Evolutionary conservation across 2,113 vertebrate genomes (phyloP).

Genomic region (Prionailurus bengalensis): DNA sequence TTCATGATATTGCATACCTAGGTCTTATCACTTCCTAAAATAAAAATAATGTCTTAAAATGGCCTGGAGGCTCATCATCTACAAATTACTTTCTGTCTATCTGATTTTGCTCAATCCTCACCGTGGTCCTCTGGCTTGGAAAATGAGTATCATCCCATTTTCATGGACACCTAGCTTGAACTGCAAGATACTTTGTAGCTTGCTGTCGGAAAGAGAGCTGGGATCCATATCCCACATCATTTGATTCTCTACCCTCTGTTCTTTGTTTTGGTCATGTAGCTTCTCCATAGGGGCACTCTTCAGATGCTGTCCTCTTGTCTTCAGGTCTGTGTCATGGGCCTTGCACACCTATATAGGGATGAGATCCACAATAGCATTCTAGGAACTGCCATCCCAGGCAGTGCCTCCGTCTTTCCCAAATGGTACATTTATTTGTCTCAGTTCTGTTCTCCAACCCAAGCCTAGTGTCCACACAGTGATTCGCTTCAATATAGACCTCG

Average conservation of each 20-base stretch:
- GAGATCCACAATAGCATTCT: background rate
- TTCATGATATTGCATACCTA: background rate
- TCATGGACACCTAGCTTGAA: background rate
- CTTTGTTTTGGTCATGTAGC: background rate
- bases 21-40: background rate
- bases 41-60: background rate
- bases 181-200: background rate
- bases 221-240: background rate
- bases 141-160: background rate
- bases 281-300: background rate
- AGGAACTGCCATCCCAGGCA: background rate
- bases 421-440: background rate
- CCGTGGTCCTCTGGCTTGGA: background rate
- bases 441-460: background rate
- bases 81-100: background rate
- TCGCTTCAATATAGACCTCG: background rate
- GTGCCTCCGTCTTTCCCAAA: background rate
- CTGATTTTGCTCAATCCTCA: background rate
- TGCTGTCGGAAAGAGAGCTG: background rate
- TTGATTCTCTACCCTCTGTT: background rate
- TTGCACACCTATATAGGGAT: background rate
- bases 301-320: background rate
- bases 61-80: background rate
- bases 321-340: background rate
- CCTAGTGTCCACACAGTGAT: background rate